A percentile compares a stretch with the other conserved stretches of the same genome.
phyloP scores from a whole-genome alignment of 2,797 vertebrate species.

The Dendrocincla fuliginosa region DNA sequence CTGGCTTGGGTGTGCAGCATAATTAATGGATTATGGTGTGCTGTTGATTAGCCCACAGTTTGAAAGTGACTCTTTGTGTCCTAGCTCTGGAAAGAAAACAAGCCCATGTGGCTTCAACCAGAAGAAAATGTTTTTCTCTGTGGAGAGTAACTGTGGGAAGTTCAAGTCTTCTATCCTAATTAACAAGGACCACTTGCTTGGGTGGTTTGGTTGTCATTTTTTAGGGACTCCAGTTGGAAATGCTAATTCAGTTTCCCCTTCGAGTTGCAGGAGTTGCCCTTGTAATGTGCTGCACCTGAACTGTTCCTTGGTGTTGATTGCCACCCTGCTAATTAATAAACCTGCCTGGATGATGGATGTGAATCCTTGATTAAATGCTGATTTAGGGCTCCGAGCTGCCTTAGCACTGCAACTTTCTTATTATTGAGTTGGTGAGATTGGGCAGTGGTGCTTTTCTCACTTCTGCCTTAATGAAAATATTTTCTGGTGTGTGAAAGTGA shows the following conservation, averaged over 20 bases:
- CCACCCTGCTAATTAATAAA: background rate
- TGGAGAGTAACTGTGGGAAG: background rate
- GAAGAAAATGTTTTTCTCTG: background rate
- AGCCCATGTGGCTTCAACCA: background rate
- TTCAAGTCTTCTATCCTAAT: background rate
- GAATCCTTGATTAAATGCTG: background rate
- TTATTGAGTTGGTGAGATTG: background rate
- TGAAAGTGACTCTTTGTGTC: background rate
- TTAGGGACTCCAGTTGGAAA: background rate
- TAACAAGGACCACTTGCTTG: background rate
- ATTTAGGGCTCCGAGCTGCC: background rate
- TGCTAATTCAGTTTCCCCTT: background rate
- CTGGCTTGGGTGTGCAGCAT: fast-evolving
- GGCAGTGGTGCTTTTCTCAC: background rate
- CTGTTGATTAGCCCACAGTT: background rate
- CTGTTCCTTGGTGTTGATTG: background rate
- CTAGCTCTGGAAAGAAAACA: background rate
- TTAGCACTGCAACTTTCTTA: background rate
- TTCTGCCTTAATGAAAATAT: background rate
- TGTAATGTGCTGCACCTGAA: background rate
- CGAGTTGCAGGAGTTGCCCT: background rate
- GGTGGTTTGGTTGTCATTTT: background rate
- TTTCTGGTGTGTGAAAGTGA: fast-evolving
- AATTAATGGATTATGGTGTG: background rate
- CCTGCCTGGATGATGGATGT: background rate